These are phyloP conservation scores for Seriola aureovittata DNA, from an alignment of 2,113 vertebrate genomes.

Conservation along the genomic window DNA sequence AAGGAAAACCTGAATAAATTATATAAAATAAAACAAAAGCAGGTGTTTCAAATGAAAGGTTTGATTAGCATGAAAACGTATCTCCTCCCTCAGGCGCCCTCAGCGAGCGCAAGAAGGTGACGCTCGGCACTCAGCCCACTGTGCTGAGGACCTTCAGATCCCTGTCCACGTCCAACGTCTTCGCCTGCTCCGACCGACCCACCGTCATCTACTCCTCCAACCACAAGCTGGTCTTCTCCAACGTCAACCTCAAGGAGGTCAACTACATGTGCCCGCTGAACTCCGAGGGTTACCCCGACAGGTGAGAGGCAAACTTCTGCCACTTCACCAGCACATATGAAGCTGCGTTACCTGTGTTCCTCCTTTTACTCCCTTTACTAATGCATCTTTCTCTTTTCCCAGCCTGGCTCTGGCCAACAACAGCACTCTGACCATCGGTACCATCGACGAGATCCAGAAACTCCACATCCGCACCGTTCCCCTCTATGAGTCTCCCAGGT, in stretches of 20 bases:
- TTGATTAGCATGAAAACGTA: neutral
- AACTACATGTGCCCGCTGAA: slow-evolving; percentile 99
- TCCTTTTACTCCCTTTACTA: neutral
- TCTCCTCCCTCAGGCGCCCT: slow-evolving; percentile 85
- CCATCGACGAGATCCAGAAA: slow-evolving; percentile 99
- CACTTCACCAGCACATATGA: neutral
- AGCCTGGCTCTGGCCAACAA: slow-evolving; percentile 98
- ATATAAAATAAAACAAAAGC: neutral
- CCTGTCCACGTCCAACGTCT: slow-evolving; percentile 97
- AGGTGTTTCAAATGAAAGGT: neutral
- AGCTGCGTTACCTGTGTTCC: neutral
- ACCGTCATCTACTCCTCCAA: slow-evolving; percentile 99
- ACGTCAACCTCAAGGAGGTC: slow-evolving; percentile 99
- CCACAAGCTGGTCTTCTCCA: slow-evolving; percentile 99
- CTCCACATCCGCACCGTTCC: slow-evolving; percentile 98
- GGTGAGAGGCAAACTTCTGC: slow-evolving; percentile 79
- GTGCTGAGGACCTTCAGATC: slow-evolving; percentile 97
- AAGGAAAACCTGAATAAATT: neutral
- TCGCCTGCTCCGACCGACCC: slow-evolving; percentile 97
- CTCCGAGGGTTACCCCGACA: slow-evolving; percentile 98
- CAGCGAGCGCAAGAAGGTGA: slow-evolving; percentile 98
- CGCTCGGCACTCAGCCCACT: slow-evolving; percentile 96
- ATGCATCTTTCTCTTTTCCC: neutral
- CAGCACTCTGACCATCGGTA: slow-evolving; percentile 98
- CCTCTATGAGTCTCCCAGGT: slow-evolving; percentile 97